Base-by-base conservation (phyloP, 2,113 vertebrate genomes). In the Leuciscus idus region DNA sequence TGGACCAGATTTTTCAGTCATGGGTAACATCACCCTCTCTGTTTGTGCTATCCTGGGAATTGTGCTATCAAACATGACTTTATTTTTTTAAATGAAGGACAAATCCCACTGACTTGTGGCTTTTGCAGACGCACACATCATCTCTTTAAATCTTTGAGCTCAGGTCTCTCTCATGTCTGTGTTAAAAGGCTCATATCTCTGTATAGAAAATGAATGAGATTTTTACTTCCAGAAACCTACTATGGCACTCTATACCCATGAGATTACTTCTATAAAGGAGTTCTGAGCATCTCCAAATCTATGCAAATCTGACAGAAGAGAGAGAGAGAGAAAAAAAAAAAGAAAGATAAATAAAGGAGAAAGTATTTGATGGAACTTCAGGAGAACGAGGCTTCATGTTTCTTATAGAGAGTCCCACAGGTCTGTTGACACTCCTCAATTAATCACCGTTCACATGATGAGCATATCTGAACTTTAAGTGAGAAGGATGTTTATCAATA, bases 251-350 rank as follows among this genome's bases (percentile, higher is more conserved):
- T 57, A 33, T 79, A 59, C 52, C 52, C 21, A 61, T 79, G 55
- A 79, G 52, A 11, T n/a, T 79, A 39, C 21, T 43, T 26, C 76
- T 79, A 13, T 30, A 79, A 15, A 74, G 39, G 5, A 13, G 39
- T 46, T 74, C 39, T 26, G 23, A 74, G 7, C 30, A n/a, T 79
- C 33, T 61, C 8, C 15, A 33, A 52, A 74, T 30, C 36, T 73
- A 80, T 52, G 76, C 82, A 87, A 64, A 84, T 83, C 64, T 78
- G 78, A 59, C 68, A 52, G 46, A 19, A 50, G 28, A 52, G 39
- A 85, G 61, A 50, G n/a, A n/a, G n/a, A n/a, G n/a, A n/a, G n/a
- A n/a, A n/a, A n/a, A n/a, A n/a, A n/a, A n/a, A n/a, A n/a, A n/a
- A n/a, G n/a, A n/a, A n/a, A n/a, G 1, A 19, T 55, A 55, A 17